Evolutionary conservation across 2,797 vertebrate species (phyloP).

Genomic region (Hylomyscus alleni): DNA sequence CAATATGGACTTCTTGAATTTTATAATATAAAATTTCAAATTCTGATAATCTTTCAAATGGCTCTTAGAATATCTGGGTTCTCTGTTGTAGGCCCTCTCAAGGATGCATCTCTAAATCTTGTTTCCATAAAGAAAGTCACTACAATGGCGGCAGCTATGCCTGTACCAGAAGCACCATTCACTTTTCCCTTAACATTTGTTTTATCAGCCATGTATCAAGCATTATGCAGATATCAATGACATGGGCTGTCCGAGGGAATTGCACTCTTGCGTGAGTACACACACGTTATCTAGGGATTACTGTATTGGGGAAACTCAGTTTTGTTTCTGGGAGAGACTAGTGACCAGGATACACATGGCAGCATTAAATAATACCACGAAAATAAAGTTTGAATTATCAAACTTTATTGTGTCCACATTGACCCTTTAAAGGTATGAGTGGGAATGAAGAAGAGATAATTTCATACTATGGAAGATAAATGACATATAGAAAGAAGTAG

Average conservation of each 20-base stretch:
- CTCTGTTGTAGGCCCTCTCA: not conserved
- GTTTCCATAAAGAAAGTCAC: not conserved
- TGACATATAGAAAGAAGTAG: not conserved
- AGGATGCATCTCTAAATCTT: not conserved
- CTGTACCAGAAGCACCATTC: not conserved
- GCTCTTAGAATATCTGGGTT: not conserved
- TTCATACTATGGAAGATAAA: slow-evolving; percentile 9
- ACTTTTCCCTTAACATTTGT: not conserved
- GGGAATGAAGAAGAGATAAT: not conserved
- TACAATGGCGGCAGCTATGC: not conserved
- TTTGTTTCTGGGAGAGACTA: not conserved
- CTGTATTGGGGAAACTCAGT: not conserved
- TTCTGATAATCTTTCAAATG: not conserved
- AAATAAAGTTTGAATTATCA: not conserved
- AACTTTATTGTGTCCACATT: not conserved
- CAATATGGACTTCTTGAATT: not conserved
- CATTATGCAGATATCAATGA: not conserved
- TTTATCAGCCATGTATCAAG: not conserved
- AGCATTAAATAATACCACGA: not conserved
- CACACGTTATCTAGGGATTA: not conserved
- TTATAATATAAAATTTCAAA: not conserved
- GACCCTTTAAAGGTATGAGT: not conserved
- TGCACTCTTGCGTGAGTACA: not conserved
- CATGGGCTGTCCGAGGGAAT: not conserved
- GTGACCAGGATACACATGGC: not conserved